phyloP scores from a whole-genome alignment of 2,797 vertebrate species.

The Enteromius radiatus region DNA sequence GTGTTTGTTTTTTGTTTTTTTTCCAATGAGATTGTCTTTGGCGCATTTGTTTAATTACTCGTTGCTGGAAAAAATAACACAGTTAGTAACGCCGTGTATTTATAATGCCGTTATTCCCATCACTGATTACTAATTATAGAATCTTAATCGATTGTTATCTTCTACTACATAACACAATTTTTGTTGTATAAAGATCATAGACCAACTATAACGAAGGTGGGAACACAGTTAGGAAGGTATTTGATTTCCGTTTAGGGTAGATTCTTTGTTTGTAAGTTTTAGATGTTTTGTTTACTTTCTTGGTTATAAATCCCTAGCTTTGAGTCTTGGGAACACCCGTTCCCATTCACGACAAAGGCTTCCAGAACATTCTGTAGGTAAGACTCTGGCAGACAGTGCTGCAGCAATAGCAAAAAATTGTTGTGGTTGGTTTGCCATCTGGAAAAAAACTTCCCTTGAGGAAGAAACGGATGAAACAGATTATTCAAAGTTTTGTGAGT shows the following conservation, averaged over 20 bases:
- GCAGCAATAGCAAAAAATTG: conserved; percentile 8
- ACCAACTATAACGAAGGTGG: background rate
- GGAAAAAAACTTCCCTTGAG: conserved; percentile 32
- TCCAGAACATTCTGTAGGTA: conserved; percentile 29
- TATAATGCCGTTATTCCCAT: too few relatives aligned
- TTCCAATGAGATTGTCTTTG: too few relatives aligned
- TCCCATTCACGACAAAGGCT: background rate
- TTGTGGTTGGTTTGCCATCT: conserved; percentile 38
- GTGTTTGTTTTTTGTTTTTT: too few relatives aligned
- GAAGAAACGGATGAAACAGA: conserved; percentile 20
- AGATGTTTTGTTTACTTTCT: conserved; percentile 2
- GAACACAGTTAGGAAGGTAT: background rate
- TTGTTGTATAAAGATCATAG: background rate
- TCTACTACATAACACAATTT: background rate
- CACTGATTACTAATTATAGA: too few relatives aligned
- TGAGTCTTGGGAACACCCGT: background rate
- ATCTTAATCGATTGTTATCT: too few relatives aligned
- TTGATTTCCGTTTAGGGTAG: background rate
- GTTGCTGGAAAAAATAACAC: too few relatives aligned
- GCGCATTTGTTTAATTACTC: too few relatives aligned
- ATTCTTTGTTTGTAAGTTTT: background rate
- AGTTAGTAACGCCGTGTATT: too few relatives aligned
- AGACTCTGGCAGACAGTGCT: background rate
- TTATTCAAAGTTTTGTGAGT: conserved; percentile 36
- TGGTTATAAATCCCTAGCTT: conserved; percentile 16